Base-by-base conservation (phyloP, 1,140 invertebrate genomes). In the Diorhabda sublineata region DNA sequence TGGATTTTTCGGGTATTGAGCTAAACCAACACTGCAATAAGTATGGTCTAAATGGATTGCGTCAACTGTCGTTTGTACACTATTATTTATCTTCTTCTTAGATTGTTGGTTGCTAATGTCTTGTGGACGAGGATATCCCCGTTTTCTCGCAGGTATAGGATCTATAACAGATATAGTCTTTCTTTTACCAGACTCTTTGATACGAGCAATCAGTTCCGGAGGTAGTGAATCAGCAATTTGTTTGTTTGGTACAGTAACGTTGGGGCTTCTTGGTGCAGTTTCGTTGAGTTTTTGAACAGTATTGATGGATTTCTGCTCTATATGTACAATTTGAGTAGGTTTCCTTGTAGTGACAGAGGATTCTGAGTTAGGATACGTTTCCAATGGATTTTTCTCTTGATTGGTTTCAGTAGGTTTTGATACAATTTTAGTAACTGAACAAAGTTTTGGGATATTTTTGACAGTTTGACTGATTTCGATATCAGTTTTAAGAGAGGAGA, bases 131-230 rank as follows among this genome's bases (percentile, higher is more conserved):
- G 44, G 60, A 26, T 59, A 64, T 63, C 44, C 52, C 5, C 45
- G 67, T 65, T 64, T 77, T 43, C 71, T 75, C 26, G 69, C 71
- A 26, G 77, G 74, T 41, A 81, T 76, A 5, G 77, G 73, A 42
- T 73, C 70, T 65, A 80, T 79, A 11, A 81, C 71, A 67, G 76
- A 70, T 57, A 80, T 77, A 2, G 74, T 42, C 72, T 78, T 80
- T 3, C 78, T 71, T 73, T 79, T 80, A 42, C 73, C 67, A 6
- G 76, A 75, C 65, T 75, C 71, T n/a, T 73, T 76, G 52, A 80
- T 79, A 42, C 75, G 65, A 45, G 74, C 72, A 41, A 81, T 78
- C 6, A 81, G 68, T 66, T 79, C 78, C 66, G 69, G 52, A 42
- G 79, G 78, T 57, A 78, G 64, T 5, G 64, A 61, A 57, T 80